A percentile compares a stretch with the other conserved stretches of the same genome.
Evolutionary conservation across 2,797 vertebrate genomes (phyloP).

Genomic region (Sebastes diploproa): DNA sequence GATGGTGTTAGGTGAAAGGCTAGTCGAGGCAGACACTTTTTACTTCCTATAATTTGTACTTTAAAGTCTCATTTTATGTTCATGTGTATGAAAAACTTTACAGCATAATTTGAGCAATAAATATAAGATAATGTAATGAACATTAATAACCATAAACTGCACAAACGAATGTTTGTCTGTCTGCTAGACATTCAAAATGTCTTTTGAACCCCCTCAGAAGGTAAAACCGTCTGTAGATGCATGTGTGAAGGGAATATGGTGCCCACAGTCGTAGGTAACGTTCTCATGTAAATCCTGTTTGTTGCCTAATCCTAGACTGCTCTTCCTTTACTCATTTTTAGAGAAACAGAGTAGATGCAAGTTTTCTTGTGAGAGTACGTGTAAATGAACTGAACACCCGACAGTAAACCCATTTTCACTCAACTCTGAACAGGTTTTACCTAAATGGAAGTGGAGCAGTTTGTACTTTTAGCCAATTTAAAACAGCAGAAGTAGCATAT

Average conservation of each 20-base stretch:
- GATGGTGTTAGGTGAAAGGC: neutral
- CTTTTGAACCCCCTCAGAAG: conserved; percentile 4
- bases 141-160: conserved; percentile 20
- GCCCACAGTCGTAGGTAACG: neutral
- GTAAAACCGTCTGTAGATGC: conserved; percentile 19
- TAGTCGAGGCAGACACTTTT: neutral
- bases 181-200: neutral
- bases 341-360: neutral
- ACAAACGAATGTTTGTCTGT: conserved; percentile 25
- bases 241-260: conserved; percentile 18
- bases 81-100: conserved; percentile 6
- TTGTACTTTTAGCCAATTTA: conserved; percentile 22
- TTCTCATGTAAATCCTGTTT: conserved; percentile 18
- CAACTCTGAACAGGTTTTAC: neutral
- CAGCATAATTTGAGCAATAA: conserved; percentile 66
- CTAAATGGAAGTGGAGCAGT: neutral
- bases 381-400: conserved; percentile 2
- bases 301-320: conserved; percentile 6
- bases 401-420: neutral
- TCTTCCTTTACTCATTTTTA: conserved; percentile 6
- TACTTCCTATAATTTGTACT: conserved; percentile 27
- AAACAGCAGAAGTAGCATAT: conserved; percentile 45
- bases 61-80: conserved; percentile 27
- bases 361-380: neutral
- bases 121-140: conserved; percentile 25